phyloP scores from a whole-genome alignment of 2,113 vertebrate species.

The Glareola pratincola region DNA sequence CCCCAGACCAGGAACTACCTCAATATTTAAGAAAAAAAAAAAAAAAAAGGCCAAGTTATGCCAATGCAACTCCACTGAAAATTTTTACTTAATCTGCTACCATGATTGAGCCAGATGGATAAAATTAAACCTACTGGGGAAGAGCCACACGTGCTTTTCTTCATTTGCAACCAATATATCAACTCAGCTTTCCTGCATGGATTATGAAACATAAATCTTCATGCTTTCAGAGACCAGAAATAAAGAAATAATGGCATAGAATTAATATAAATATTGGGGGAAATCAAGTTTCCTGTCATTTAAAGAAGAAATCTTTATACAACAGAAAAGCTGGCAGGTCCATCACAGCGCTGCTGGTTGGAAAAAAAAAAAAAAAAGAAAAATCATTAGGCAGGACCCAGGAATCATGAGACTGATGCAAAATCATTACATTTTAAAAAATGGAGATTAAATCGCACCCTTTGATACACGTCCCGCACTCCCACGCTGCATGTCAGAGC shows the following conservation, averaged over 20 bases:
- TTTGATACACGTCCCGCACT: accelerated
- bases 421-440: not conserved
- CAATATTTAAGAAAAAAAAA: not conserved
- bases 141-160: constrained; percentile 48
- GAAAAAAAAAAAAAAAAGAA: not conserved
- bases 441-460: not conserved
- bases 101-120: constrained; percentile 51
- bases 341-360: not conserved
- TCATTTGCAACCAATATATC: constrained; percentile 61
- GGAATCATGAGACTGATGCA: not conserved
- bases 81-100: constrained; percentile 21
- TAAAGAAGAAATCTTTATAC: constrained; percentile 23
- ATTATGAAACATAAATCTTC: constrained; percentile 43
- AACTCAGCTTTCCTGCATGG: constrained; percentile 22
- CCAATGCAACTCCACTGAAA: not conserved
- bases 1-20: not conserved
- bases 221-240: constrained; percentile 18
- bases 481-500: not conserved
- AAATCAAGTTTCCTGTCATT: not conserved
- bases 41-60: not conserved
- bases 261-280: constrained; percentile 43
- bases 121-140: constrained; percentile 47
- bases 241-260: constrained; percentile 34
- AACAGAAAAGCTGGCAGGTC: not conserved
- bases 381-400: not conserved